Percentiles rank a stretch among this genome's conserved stretches.
These are phyloP conservation scores for Sebastes alutus DNA, from an alignment of 2,797 vertebrate species.

Conservation along the genomic window DNA sequence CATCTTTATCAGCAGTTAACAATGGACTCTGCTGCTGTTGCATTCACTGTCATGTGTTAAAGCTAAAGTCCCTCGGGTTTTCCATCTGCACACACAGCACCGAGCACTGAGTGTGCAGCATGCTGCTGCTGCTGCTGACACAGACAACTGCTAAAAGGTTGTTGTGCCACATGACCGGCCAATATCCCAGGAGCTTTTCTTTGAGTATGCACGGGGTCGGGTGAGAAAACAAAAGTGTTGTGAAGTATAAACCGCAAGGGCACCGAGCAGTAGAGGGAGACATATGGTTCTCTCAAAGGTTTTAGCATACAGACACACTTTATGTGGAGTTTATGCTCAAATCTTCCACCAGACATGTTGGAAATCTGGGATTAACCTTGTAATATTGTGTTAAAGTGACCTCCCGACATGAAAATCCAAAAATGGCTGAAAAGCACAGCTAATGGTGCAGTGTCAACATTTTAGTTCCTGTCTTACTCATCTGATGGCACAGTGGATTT, in stretches of 20 bases:
- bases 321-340: not conserved
- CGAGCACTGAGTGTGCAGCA: slow-evolving; percentile 28
- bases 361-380: slow-evolving; percentile 23
- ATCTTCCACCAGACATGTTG: not conserved
- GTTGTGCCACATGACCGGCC: slow-evolving; percentile 50
- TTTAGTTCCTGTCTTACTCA: slow-evolving; percentile 5
- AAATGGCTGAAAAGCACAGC: not conserved
- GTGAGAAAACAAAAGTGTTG: slow-evolving; percentile 40
- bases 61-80: slow-evolving; percentile 50
- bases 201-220: slow-evolving; percentile 22
- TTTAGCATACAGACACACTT: not conserved
- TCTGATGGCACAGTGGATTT: not conserved
- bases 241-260: slow-evolving; percentile 34
- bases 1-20: slow-evolving; percentile 59
- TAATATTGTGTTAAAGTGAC: not conserved
- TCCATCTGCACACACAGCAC: slow-evolving; percentile 72
- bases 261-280: slow-evolving; percentile 13
- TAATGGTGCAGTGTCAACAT: not conserved
- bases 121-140: slow-evolving; percentile 73
- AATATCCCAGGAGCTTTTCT: slow-evolving; percentile 54
- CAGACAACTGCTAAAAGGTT: slow-evolving; percentile 62
- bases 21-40: slow-evolving; percentile 54
- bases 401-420: slow-evolving; percentile 7
- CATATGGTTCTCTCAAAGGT: not conserved
- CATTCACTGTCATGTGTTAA: slow-evolving; percentile 53